A percentile compares a stretch with the other conserved stretches of the same genome.
Evolutionary conservation across 2,888 invertebrate species (phyloP).

Genomic region (Ectemnius lituratus): DNA sequence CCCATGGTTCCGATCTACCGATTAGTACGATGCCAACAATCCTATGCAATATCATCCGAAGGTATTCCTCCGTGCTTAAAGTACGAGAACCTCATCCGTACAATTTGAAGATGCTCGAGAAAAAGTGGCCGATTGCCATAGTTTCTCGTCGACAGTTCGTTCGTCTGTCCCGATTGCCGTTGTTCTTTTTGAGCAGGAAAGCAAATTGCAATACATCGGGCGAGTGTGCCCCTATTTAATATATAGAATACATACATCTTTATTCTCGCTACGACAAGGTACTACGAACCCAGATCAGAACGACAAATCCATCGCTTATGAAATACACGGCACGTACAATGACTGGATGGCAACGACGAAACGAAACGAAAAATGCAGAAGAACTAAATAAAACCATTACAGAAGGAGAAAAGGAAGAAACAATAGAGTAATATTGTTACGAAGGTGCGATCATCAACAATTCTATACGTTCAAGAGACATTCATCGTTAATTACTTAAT

Average conservation of each 20-base stretch:
- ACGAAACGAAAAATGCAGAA: constrained; percentile 30
- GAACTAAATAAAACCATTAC: constrained; percentile 6
- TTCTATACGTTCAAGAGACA: constrained; percentile 58
- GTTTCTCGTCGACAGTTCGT: neutral
- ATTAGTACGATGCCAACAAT: no score
- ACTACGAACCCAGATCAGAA: constrained; percentile 53
- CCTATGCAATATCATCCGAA: no score
- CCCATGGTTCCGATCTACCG: no score
- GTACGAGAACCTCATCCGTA: no score
- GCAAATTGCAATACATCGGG: constrained; percentile 56
- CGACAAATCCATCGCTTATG: constrained; percentile 46
- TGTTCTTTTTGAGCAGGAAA: constrained; percentile 19
- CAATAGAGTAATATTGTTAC: constrained; percentile 15
- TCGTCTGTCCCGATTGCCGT: neutral
- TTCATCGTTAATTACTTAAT: constrained; percentile 59
- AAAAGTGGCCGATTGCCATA: neutral
- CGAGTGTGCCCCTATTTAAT: constrained; percentile 62
- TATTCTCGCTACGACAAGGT: constrained; percentile 60
- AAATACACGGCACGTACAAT: constrained; percentile 48
- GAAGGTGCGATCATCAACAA: constrained; percentile 50
- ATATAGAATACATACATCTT: constrained; percentile 61
- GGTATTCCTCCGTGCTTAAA: no score
- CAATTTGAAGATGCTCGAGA: neutral
- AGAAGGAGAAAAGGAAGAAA: constrained; percentile 24
- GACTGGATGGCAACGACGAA: constrained; percentile 54